A percentile compares a stretch with the other conserved stretches of the same genome.
phyloP scores from a whole-genome alignment of 2,797 vertebrate species.

The Macroramphosus scolopax region DNA sequence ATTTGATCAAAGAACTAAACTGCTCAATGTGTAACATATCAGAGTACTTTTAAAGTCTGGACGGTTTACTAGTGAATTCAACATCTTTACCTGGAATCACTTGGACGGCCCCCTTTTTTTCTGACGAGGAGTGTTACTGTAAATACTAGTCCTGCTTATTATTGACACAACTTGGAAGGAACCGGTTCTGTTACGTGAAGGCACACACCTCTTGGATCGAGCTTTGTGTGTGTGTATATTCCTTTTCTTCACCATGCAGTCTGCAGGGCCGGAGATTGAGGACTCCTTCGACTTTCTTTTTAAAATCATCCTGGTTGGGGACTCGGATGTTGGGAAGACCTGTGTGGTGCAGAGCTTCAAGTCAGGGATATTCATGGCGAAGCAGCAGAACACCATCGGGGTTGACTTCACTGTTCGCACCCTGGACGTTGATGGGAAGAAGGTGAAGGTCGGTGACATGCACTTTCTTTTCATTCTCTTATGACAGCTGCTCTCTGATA shows the following conservation, averaged over 20 bases:
- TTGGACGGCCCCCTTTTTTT: background rate
- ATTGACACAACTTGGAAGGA: constrained; percentile 59
- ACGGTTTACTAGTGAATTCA: too few species aligned
- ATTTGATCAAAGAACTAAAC: background rate
- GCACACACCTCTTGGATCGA: constrained; percentile 22
- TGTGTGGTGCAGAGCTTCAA: constrained; percentile 94
- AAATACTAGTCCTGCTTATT: constrained; percentile 56
- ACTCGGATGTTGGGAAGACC: constrained; percentile 95
- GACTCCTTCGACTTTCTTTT: constrained; percentile 93
- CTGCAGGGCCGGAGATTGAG: constrained; percentile 72
- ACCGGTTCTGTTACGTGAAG: constrained; percentile 49
- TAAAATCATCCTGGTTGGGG: constrained; percentile 94
- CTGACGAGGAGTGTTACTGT: constrained; percentile 36
- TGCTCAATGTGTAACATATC: too few species aligned
- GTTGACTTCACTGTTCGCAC: constrained; percentile 94
- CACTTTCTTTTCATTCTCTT: background rate
- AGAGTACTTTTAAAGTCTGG: too few species aligned
- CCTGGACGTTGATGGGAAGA: constrained; percentile 89
- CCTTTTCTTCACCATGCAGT: constrained; percentile 72
- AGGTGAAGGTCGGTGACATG: constrained; percentile 83
- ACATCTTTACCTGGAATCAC: too few species aligned
- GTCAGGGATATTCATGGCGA: constrained; percentile 85
- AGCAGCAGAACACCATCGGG: constrained; percentile 93
- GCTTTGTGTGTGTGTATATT: constrained; percentile 21
- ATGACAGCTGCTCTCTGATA: background rate